Evolutionary conservation across 2,113 vertebrate genomes (phyloP).

Genomic region (Laticauda colubrina): DNA sequence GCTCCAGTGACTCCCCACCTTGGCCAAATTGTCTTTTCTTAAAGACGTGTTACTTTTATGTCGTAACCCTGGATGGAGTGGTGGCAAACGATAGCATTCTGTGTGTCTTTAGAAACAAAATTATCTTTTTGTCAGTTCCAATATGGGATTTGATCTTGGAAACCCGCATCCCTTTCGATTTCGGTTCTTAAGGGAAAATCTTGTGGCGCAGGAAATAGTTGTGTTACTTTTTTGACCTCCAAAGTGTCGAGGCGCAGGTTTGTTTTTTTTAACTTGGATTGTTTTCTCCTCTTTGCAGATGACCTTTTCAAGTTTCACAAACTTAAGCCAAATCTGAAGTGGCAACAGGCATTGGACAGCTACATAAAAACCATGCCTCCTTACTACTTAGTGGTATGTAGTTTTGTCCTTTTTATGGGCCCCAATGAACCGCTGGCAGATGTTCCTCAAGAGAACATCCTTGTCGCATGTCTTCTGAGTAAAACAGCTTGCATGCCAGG

Average conservation of each 20-base stretch:
- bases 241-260: background rate
- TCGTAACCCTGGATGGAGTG: background rate
- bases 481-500: background rate
- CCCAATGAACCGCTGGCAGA: constrained; percentile 33
- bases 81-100: background rate
- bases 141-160: background rate
- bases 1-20: background rate
- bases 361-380: constrained; percentile 86
- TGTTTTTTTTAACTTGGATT: background rate
- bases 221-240: background rate
- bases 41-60: background rate
- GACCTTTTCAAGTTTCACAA: constrained; percentile 86
- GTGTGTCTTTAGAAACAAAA: background rate
- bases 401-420: constrained; percentile 18
- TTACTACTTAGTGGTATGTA: constrained; percentile 82
- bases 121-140: background rate
- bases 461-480: background rate
- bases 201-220: background rate
- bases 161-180: background rate
- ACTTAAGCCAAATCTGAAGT: constrained; percentile 83
- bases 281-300: constrained; percentile 74
- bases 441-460: background rate
- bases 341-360: constrained; percentile 81
- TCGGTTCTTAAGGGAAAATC: background rate
- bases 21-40: background rate